A percentile compares a stretch with the other conserved stretches of the same genome.
phyloP scores from a whole-genome alignment of 2,797 vertebrate genomes.

The Crenichthys baileyi region DNA sequence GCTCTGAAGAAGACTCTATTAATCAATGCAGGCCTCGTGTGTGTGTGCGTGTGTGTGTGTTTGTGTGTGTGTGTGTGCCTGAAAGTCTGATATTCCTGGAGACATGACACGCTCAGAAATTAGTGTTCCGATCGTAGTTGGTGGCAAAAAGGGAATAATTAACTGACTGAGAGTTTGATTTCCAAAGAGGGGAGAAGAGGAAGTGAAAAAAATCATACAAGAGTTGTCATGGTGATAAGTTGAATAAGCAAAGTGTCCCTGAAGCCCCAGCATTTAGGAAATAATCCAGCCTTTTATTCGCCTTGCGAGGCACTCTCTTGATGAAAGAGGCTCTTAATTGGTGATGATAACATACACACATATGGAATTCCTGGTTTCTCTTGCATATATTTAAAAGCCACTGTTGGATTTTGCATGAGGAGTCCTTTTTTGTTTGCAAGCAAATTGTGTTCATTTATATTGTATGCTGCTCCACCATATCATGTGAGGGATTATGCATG shows the following conservation, averaged over 20 bases:
- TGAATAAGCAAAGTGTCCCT: conserved; percentile 79
- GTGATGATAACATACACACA: conserved; percentile 38
- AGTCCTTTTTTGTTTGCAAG: conserved; percentile 47
- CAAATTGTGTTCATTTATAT: conserved; percentile 59
- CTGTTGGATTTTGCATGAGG: conserved; percentile 50
- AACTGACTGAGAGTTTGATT: conserved; percentile 64
- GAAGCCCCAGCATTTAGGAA: conserved; percentile 73
- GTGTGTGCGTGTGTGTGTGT: neutral
- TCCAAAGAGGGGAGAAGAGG: conserved; percentile 47
- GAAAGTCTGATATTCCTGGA: conserved; percentile 41
- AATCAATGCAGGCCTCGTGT: conserved; percentile 21
- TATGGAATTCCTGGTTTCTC: conserved; percentile 31
- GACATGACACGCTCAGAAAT: conserved; percentile 49
- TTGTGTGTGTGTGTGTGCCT: neutral
- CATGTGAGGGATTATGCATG: conserved; percentile 74
- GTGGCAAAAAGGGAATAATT: conserved; percentile 58
- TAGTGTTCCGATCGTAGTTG: conserved; percentile 65
- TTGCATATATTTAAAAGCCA: conserved; percentile 33
- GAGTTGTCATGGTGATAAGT: conserved; percentile 85
- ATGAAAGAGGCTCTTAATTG: conserved; percentile 56
- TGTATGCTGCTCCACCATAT: conserved; percentile 58
- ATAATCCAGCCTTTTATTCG: conserved; percentile 55
- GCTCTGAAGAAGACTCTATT: conserved; percentile 4
- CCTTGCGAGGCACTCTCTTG: conserved; percentile 27
- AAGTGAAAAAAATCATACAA: conserved; percentile 69